These are phyloP conservation scores for Nibea coibor DNA, from an alignment of 2,113 vertebrate species.

Conservation along the genomic window DNA sequence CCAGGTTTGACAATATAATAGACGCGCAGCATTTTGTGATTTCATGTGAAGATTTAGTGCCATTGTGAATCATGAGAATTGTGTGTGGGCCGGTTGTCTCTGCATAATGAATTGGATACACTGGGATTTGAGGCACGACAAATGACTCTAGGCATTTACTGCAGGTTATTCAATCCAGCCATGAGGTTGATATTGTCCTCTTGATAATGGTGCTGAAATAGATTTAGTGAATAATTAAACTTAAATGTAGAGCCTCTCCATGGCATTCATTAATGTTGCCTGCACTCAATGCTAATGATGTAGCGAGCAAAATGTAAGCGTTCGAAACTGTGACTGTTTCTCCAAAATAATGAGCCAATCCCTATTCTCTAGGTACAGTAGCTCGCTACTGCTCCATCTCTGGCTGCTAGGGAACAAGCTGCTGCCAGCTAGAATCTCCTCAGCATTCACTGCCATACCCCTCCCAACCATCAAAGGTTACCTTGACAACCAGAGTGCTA, in stretches of 20 bases:
- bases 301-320: background rate
- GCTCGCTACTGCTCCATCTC: conserved; percentile 38
- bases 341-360: conserved; percentile 52
- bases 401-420: conserved; percentile 74
- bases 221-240: conserved; percentile 40
- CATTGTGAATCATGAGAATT: conserved; percentile 24
- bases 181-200: conserved; percentile 44
- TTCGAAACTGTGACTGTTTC: conserved; percentile 26
- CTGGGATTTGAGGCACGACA: conserved; percentile 37
- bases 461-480: conserved; percentile 79
- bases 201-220: conserved; percentile 40
- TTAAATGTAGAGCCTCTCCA: conserved; percentile 1
- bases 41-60: conserved; percentile 40
- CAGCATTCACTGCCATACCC: conserved; percentile 75
- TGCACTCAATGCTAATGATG: conserved; percentile 26
- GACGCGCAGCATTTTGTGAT: conserved; percentile 32
- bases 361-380: conserved; percentile 43
- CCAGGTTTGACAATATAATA: conserved; percentile 14
- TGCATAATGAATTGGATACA: conserved; percentile 45
- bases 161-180: conserved; percentile 29
- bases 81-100: conserved; percentile 37
- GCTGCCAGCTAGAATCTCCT: conserved; percentile 67
- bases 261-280: conserved; percentile 24
- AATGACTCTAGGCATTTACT: conserved; percentile 54
- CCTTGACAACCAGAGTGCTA: conserved; percentile 83